Base-by-base conservation (phyloP, 2,113 vertebrate species). In the Gasterosteus nipponicus region DNA sequence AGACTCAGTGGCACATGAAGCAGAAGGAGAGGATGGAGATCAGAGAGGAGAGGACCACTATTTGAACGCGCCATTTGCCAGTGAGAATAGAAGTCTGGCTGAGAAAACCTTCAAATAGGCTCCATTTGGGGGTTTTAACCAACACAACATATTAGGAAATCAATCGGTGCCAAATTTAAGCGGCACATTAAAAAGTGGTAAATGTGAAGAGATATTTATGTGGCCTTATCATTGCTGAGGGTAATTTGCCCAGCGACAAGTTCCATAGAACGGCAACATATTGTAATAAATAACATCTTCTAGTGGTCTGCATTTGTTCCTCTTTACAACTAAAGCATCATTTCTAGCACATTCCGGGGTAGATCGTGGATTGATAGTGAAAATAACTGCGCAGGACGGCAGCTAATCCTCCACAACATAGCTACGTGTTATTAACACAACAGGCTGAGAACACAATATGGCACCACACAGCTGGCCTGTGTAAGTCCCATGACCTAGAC, bases 401-500 rank as follows among this genome's bases (percentile, higher is more conserved):
- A 47, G 22, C 38, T 75, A 73, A 77, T 72, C 80, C 68, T 33
- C 73, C 38, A 31, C 22, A 44, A 42, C 62, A 75, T 49, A 19
- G 70, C 64, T 62, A 66, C 69, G 74, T 74, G 38, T 66, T 80
- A 66, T 61, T 26, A 35, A 69, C 26, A 71, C 1, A 73, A 78
- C 44, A 62, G 44, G 7, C 59, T 60, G 41, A 16, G 60, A 77
- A 44, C 22, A 78, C 59, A 83, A 69, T 61, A 61, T 7, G 75
- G 51, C 14, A 54, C 26, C 38, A 51, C 86, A 84, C 90, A 91
- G 91, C 91, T 91, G 92, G 82, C 61, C 78, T 66, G 64, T 74
- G 77, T 80, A 86, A 90, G 76, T 88, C 85, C 73, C 74, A 53
- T 89, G 90, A 93, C 92, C 92, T 91, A 93, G 92, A 92, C 91